phyloP scores from a whole-genome alignment of 2,113 vertebrate genomes.

The Narcine bancroftii region DNA sequence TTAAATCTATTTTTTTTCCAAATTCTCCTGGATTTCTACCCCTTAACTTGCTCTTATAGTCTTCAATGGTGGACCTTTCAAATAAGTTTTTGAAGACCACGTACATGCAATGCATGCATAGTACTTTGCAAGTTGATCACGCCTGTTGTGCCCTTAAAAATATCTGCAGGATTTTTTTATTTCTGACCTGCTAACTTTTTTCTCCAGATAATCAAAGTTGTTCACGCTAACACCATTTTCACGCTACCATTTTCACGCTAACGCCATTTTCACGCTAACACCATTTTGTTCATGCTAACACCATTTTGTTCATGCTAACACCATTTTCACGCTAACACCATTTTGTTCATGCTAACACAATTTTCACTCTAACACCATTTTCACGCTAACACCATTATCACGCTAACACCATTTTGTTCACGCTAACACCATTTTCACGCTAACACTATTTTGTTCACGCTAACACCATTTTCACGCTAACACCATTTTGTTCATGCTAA shows the following conservation, averaged over 20 bases:
- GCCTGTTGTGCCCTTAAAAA: neutral
- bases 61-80: neutral
- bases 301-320: neutral
- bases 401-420: neutral
- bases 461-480: too few relatives aligned
- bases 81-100: neutral
- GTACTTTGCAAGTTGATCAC: neutral
- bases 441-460: too few relatives aligned
- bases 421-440: too few relatives aligned
- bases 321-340: neutral
- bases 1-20: neutral
- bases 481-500: too few relatives aligned
- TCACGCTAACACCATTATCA: neutral
- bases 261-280: neutral
- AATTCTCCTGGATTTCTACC: neutral
- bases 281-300: neutral
- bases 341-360: neutral
- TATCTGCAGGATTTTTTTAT: neutral
- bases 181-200: neutral
- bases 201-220: neutral
- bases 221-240: neutral
- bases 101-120: neutral
- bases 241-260: too few relatives aligned
- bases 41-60: neutral
- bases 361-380: too few relatives aligned